phyloP scores from a whole-genome alignment of 2,797 vertebrate genomes.

The Coccyzus lansbergi region DNA sequence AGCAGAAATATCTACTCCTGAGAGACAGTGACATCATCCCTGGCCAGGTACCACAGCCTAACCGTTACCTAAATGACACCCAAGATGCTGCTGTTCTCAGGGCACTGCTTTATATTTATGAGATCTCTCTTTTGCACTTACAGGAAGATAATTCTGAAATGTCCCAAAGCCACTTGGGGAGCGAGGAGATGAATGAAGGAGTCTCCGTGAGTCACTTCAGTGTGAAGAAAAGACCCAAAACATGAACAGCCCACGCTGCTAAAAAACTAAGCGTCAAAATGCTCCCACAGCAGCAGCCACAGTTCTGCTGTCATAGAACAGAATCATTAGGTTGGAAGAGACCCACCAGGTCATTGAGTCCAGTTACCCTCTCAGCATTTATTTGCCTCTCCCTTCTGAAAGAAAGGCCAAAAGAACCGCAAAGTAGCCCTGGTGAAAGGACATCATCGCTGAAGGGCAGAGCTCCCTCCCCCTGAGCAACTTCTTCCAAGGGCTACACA shows the following conservation, averaged over 20 bases:
- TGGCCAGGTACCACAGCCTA: background rate
- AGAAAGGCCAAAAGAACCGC: background rate
- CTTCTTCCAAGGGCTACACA: background rate
- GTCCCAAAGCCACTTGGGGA: background rate
- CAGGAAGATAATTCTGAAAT: background rate
- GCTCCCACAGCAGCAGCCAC: background rate
- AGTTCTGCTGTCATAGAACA: background rate
- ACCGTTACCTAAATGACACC: background rate
- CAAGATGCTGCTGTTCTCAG: background rate
- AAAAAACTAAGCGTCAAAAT: background rate
- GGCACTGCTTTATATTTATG: background rate
- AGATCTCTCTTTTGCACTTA: background rate
- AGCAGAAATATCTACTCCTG: background rate
- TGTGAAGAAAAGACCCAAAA: background rate
- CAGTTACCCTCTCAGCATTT: background rate
- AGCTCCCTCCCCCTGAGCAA: background rate
- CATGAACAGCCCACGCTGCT: background rate
- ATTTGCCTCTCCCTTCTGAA: background rate
- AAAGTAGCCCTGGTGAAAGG: no score
- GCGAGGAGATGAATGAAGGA: background rate
- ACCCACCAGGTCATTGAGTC: no score
- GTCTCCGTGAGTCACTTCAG: background rate
- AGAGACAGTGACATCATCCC: background rate
- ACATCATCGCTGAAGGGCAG: no score
- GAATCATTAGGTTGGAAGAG: no score